Evolutionary conservation across 2,797 vertebrate genomes (phyloP).

Genomic region (Hylomyscus alleni): DNA sequence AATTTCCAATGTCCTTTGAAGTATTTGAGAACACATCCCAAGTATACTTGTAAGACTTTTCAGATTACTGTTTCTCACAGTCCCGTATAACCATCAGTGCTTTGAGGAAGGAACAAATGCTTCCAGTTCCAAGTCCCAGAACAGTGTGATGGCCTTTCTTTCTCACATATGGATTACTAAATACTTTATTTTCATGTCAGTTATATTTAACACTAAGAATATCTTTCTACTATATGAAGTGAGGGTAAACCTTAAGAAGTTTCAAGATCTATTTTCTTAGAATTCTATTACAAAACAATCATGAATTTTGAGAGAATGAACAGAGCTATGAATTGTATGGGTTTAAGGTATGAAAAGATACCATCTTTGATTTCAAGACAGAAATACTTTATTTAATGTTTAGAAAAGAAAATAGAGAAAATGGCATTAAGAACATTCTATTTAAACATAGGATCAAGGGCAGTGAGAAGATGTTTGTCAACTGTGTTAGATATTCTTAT

Average conservation of each 20-base stretch:
- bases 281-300: not conserved
- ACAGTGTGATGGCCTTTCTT: not conserved
- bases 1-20: not conserved
- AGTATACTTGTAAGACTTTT: not conserved
- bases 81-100: not conserved
- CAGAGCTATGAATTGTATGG: not conserved
- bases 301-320: constrained; percentile 25
- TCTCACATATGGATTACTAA: not conserved
- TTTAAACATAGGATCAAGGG: not conserved
- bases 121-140: not conserved
- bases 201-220: not conserved
- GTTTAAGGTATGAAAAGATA: not conserved
- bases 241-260: constrained; percentile 22
- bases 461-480: not conserved
- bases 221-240: constrained; percentile 20
- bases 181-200: not conserved
- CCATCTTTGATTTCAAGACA: not conserved
- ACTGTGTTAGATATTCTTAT: too few relatives aligned
- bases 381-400: not conserved
- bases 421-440: not conserved
- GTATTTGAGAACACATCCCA: not conserved
- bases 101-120: not conserved
- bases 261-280: not conserved
- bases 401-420: not conserved
- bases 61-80: not conserved